These are phyloP conservation scores for Anolis carolinensis DNA, from an alignment of 2,113 vertebrate species.

Conservation along the genomic window DNA sequence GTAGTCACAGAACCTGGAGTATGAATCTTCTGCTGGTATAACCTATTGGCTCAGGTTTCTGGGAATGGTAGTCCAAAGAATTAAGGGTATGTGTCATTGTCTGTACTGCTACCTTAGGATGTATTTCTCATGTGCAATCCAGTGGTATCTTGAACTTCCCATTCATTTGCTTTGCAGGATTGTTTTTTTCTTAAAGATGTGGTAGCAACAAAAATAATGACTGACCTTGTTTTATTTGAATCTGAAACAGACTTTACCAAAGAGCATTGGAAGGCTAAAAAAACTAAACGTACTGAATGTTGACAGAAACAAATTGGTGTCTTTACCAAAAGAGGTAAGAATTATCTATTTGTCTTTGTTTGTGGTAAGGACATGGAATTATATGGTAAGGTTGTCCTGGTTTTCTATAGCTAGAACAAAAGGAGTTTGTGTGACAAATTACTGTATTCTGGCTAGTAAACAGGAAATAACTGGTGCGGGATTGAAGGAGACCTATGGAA, in stretches of 20 bases:
- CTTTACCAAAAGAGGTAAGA: constrained; percentile 95
- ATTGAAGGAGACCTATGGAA: fast-evolving
- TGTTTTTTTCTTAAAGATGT: background rate
- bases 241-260: constrained; percentile 84
- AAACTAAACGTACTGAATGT: constrained; percentile 95
- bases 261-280: constrained; percentile 94
- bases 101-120: background rate
- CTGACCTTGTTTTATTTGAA: constrained; percentile 42
- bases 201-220: background rate
- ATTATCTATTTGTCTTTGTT: background rate
- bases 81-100: background rate
- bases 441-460: background rate
- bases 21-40: too few relatives aligned
- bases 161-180: background rate
- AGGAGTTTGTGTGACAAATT: background rate
- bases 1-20: background rate
- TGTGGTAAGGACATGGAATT: background rate
- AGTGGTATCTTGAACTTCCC: background rate
- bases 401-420: background rate
- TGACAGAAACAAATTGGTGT: constrained; percentile 91
- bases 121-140: background rate
- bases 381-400: background rate
- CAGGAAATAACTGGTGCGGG: background rate
- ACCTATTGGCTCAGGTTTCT: background rate
- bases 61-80: background rate